Conservation (phyloP, 2,888 invertebrate species). For the Ophion obscuratus region DNA sequence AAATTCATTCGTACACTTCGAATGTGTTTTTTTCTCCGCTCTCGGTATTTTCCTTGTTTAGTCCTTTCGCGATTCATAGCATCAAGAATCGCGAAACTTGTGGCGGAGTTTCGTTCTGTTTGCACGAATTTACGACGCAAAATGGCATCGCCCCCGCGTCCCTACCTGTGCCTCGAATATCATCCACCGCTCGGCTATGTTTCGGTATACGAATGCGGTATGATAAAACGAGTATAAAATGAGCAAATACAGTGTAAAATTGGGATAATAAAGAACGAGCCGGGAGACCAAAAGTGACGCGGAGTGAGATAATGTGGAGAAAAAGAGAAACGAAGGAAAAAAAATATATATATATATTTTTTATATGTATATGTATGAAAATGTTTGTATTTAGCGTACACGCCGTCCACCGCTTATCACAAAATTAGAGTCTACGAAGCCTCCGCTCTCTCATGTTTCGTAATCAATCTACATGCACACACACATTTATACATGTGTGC, state of each 20-base stretch:
- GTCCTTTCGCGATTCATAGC: neutral
- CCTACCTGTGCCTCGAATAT: slow-evolving; percentile 52
- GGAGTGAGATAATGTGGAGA: slow-evolving; percentile 27
- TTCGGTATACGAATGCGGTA: neutral
- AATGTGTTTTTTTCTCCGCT: neutral
- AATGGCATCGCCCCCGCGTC: slow-evolving; percentile 47
- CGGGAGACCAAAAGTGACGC: neutral
- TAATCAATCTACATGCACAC: slow-evolving; percentile 57
- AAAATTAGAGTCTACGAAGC: slow-evolving; percentile 79
- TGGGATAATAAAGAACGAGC: slow-evolving; percentile 13
- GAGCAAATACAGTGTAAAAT: slow-evolving; percentile 28
- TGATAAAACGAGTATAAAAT: slow-evolving; percentile 40
- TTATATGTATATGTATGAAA: neutral
- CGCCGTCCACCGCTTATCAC: slow-evolving; percentile 81
- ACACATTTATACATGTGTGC: slow-evolving; percentile 45
- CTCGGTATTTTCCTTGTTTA: neutral
- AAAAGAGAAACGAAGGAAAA: slow-evolving; percentile 18
- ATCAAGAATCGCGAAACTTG: slow-evolving; percentile 12
- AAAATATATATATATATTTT: neutral
- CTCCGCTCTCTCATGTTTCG: slow-evolving; percentile 70
- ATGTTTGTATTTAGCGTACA: slow-evolving; percentile 48
- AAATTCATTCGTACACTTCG: neutral
- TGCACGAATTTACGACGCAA: slow-evolving; percentile 54
- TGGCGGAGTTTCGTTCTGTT: slow-evolving; percentile 6
- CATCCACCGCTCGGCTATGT: neutral